phyloP scores from a whole-genome alignment of 2,797 vertebrate genomes.

The Squalus acanthias region DNA sequence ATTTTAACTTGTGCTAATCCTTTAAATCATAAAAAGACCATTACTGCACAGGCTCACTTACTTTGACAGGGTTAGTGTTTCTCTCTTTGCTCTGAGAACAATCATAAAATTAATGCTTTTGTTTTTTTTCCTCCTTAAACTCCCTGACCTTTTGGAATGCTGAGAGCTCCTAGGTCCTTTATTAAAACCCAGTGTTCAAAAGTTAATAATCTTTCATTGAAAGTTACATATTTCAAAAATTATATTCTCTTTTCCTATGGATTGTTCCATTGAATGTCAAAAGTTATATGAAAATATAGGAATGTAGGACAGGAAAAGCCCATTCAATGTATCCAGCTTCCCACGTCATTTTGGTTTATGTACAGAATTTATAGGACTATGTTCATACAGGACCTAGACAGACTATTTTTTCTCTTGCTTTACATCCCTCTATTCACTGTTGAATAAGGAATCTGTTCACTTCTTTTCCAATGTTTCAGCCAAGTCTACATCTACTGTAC shows the following conservation, averaged over 20 bases:
- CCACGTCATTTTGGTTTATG: not conserved
- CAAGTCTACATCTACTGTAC: not conserved
- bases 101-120: slow-evolving; percentile 24
- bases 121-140: slow-evolving; percentile 9
- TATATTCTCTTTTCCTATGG: not conserved
- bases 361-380: not conserved
- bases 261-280: not conserved
- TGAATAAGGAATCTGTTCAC: not conserved
- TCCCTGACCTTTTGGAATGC: not conserved
- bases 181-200: not conserved
- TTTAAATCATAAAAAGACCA: slow-evolving; percentile 34
- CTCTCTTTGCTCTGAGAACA: slow-evolving; percentile 18
- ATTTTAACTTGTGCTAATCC: slow-evolving; percentile 43
- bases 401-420: not conserved
- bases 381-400: not conserved
- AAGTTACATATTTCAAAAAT: not conserved
- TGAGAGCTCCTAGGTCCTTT: not conserved
- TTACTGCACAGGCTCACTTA: slow-evolving; percentile 7
- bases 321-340: not conserved
- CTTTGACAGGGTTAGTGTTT: slow-evolving; percentile 33
- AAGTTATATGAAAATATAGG: not conserved
- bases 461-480: not conserved
- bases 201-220: not conserved
- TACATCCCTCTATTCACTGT: not conserved
- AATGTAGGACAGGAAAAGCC: not conserved